phyloP scores from a whole-genome alignment of 1,140 invertebrate species.

The Drosophila auraria region DNA sequence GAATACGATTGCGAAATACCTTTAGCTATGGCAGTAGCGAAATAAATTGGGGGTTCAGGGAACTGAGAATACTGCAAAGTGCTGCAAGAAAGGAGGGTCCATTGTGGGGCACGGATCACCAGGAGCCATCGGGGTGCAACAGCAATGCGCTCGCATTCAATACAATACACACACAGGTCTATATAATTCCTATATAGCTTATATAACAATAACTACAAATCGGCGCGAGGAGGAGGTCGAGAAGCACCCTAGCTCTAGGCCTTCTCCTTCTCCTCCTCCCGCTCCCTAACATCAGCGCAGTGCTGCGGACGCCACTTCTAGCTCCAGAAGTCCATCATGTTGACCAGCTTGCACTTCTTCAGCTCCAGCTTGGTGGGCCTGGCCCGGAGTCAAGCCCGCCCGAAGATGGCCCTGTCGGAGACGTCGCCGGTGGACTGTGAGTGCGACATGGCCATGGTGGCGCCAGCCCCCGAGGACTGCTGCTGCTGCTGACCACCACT shows the following conservation, averaged over 20 bases:
- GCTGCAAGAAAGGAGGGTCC: slow-evolving; percentile 45
- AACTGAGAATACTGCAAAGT: slow-evolving; percentile 73
- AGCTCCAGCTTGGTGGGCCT: slow-evolving; percentile 83
- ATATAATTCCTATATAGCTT: slow-evolving; percentile 47
- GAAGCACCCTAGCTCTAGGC: slow-evolving; percentile 4
- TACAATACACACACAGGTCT: slow-evolving; percentile 39
- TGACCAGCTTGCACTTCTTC: slow-evolving; percentile 84
- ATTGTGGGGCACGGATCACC: slow-evolving; percentile 7
- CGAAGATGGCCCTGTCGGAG: slow-evolving; percentile 86
- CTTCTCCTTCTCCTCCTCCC: slow-evolving; percentile 50
- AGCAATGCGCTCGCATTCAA: slow-evolving; percentile 64
- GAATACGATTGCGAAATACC: slow-evolving; percentile 59
- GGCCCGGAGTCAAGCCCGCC: slow-evolving; percentile 87
- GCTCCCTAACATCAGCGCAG: slow-evolving; percentile 63
- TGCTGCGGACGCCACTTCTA: slow-evolving; percentile 84
- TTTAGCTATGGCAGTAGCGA: slow-evolving; percentile 76
- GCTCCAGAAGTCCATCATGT: slow-evolving; percentile 85
- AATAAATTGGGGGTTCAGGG: slow-evolving; percentile 46
- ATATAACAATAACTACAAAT: slow-evolving; percentile 55
- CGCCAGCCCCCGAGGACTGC: slow-evolving; percentile 6
- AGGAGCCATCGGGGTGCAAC: slow-evolving; percentile 33
- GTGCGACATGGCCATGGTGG: slow-evolving; percentile 85
- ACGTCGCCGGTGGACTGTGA: slow-evolving; percentile 88
- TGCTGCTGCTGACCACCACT: slow-evolving; percentile 24
- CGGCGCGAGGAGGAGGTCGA: slow-evolving; percentile 28